phyloP scores from a whole-genome alignment of 1,140 invertebrate species.

The Odontomachus brunneus region DNA sequence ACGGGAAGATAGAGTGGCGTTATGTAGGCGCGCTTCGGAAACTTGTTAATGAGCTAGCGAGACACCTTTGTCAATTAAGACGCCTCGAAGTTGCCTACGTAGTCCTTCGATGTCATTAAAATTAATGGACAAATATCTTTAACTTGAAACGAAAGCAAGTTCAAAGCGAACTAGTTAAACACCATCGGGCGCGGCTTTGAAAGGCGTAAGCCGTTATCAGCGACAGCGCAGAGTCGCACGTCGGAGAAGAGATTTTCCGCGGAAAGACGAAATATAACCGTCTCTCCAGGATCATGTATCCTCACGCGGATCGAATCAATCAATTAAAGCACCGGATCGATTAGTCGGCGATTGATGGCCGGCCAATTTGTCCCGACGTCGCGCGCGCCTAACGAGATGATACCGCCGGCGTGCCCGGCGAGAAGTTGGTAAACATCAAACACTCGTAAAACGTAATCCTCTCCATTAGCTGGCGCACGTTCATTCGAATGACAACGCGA shows the following conservation, averaged over 20 bases:
- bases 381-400: constrained; percentile 36
- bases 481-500: constrained; percentile 47
- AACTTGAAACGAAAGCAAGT: background rate
- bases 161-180: background rate
- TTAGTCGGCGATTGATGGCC: constrained; percentile 42
- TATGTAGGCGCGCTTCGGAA: constrained; percentile 49
- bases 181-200: background rate
- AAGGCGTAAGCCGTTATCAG: background rate
- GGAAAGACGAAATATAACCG: constrained; percentile 29
- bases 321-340: constrained; percentile 38
- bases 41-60: constrained; percentile 60
- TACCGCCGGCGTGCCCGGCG: constrained; percentile 1
- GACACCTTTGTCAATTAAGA: constrained; percentile 56
- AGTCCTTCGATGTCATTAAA: constrained; percentile 10
- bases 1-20: constrained; percentile 32
- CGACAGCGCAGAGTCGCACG: background rate
- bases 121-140: constrained; percentile 43
- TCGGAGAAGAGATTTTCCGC: background rate
- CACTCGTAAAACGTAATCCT: constrained; percentile 54
- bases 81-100: constrained; percentile 6
- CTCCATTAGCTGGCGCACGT: background rate
- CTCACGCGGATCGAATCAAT: constrained; percentile 31
- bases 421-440: constrained; percentile 56
- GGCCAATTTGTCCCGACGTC: constrained; percentile 41
- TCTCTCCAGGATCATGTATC: background rate